Evolutionary conservation across 2,113 vertebrate genomes (phyloP).

Genomic region (Oncorhynchus nerka): DNA sequence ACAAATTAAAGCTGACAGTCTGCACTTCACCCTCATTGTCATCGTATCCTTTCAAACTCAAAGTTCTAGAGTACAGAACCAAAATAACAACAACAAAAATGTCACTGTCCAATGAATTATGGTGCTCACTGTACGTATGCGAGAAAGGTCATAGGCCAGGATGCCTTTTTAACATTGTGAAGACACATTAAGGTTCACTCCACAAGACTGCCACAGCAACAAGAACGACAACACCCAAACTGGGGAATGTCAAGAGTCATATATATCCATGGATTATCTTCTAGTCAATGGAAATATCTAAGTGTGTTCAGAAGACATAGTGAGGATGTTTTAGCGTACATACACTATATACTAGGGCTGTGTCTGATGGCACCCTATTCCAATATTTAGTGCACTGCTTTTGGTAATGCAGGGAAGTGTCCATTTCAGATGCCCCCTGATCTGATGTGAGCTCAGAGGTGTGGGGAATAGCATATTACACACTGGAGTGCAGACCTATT

Average conservation of each 20-base stretch:
- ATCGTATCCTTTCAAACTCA: too few species aligned
- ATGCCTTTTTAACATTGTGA: slow-evolving; percentile 65
- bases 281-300: slow-evolving; percentile 62
- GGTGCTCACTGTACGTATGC: background rate
- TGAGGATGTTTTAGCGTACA: slow-evolving; percentile 25
- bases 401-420: too few species aligned
- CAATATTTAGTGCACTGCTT: too few species aligned
- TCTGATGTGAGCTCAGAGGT: background rate
- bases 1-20: too few species aligned
- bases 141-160: slow-evolving; percentile 49
- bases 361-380: too few species aligned
- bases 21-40: too few species aligned
- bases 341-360: slow-evolving; percentile 30
- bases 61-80: too few species aligned
- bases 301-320: slow-evolving; percentile 32
- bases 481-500: too few species aligned
- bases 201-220: slow-evolving; percentile 72
- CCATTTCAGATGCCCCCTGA: too few species aligned
- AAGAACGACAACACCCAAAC: slow-evolving; percentile 70
- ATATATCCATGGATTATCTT: slow-evolving; percentile 65
- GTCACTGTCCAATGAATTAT: too few species aligned
- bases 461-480: too few species aligned
- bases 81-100: too few species aligned
- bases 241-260: slow-evolving; percentile 65
- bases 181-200: slow-evolving; percentile 71